Conservation (phyloP, 2,797 vertebrate genomes). For the Anguilla pacifica region DNA sequence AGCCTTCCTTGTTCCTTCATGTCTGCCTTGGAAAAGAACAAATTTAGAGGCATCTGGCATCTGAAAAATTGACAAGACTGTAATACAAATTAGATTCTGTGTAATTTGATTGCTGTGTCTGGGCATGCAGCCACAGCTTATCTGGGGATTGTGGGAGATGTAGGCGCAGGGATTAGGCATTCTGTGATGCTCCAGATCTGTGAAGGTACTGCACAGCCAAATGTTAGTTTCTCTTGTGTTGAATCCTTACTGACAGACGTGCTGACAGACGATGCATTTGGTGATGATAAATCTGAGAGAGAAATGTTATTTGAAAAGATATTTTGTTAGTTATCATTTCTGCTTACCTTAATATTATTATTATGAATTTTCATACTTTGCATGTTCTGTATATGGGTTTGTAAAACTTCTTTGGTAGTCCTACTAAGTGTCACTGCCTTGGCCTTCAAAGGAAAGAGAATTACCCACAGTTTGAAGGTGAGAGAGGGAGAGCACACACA, state of each 20-base stretch:
- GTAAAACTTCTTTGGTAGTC: too few relatives aligned
- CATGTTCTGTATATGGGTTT: too few relatives aligned
- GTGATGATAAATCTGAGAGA: not conserved
- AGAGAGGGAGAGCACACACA: too few relatives aligned
- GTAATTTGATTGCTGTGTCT: not conserved
- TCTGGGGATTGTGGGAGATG: not conserved
- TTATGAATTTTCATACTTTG: too few relatives aligned
- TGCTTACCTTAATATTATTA: too few relatives aligned
- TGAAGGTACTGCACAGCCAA: not conserved
- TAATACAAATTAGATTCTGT: slow-evolving; percentile 1
- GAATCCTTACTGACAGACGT: not conserved
- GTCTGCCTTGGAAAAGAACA: not conserved
- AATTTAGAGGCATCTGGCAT: not conserved
- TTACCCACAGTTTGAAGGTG: too few relatives aligned
- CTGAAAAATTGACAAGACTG: not conserved
- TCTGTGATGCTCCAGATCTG: not conserved
- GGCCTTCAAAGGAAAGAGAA: too few relatives aligned
- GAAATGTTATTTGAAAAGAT: not conserved
- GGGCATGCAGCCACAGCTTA: not conserved
- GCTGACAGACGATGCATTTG: not conserved
- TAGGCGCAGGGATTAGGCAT: not conserved
- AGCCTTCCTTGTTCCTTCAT: not conserved
- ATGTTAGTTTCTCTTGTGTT: not conserved
- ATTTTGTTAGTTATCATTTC: too few relatives aligned
- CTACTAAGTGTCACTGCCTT: too few relatives aligned